Percentiles rank a stretch among this genome's conserved stretches.
phyloP scores from a whole-genome alignment of 2,113 vertebrate species.

The Dicerorhinus sumatrensis region DNA sequence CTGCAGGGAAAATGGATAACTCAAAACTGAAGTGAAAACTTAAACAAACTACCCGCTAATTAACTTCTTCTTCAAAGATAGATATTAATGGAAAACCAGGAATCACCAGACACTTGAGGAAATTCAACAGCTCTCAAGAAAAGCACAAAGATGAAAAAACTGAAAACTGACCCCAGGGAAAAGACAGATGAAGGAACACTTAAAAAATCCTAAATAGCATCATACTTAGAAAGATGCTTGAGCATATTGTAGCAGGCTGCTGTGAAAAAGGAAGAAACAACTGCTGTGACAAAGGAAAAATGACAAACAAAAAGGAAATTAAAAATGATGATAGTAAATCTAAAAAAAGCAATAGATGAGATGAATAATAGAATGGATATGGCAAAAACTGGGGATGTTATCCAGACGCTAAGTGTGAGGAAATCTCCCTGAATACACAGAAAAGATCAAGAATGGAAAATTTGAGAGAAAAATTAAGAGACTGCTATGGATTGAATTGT shows the following conservation, averaged over 20 bases:
- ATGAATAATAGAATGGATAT: not conserved
- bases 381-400: not conserved
- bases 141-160: not conserved
- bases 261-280: not conserved
- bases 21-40: conserved; percentile 8
- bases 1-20: not conserved
- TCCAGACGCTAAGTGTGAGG: not conserved
- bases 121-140: conserved; percentile 10
- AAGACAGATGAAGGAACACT: not conserved
- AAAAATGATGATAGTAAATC: conserved; percentile 45
- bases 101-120: not conserved
- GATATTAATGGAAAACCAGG: not conserved
- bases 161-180: conserved; percentile 12
- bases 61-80: not conserved
- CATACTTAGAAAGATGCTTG: not conserved
- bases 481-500: not conserved
- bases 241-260: not conserved
- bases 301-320: not conserved
- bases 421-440: not conserved
- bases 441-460: not conserved
- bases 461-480: conserved; percentile 1
- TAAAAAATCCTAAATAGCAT: not conserved
- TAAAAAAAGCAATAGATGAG: not conserved
- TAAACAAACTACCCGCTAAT: not conserved
- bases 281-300: not conserved